Conservation (phyloP, 2,113 vertebrate species). For the Carlito syrichta region DNA sequence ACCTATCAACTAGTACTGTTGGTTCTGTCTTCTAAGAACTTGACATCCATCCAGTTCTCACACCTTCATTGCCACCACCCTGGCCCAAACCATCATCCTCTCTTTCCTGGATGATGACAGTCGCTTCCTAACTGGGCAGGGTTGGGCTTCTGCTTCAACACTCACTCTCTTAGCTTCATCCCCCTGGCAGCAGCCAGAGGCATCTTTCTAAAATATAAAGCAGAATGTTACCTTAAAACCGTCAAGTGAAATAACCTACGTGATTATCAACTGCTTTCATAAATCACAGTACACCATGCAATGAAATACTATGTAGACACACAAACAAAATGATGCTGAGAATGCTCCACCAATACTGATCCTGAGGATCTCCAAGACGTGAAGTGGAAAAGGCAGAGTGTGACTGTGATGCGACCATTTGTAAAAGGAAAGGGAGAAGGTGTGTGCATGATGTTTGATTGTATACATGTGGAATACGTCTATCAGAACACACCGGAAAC, state of each 20-base stretch:
- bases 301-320: background rate
- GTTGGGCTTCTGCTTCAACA: rapidly evolving
- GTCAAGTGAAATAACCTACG: background rate
- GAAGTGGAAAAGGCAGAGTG: background rate
- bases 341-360: background rate
- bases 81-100: background rate
- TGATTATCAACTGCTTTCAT: background rate
- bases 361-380: background rate
- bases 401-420: background rate
- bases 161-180: background rate
- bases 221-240: background rate
- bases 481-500: background rate
- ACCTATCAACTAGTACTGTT: background rate
- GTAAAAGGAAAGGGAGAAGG: background rate
- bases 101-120: background rate
- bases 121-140: background rate
- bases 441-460: no score
- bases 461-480: background rate
- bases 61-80: background rate
- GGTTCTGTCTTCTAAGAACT: background rate
- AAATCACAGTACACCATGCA: background rate
- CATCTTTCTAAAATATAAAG: background rate
- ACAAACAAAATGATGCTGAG: background rate
- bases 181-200: background rate
- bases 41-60: background rate